Conservation (phyloP, 2,888 invertebrate species). For the Diplazon laetatorius region DNA sequence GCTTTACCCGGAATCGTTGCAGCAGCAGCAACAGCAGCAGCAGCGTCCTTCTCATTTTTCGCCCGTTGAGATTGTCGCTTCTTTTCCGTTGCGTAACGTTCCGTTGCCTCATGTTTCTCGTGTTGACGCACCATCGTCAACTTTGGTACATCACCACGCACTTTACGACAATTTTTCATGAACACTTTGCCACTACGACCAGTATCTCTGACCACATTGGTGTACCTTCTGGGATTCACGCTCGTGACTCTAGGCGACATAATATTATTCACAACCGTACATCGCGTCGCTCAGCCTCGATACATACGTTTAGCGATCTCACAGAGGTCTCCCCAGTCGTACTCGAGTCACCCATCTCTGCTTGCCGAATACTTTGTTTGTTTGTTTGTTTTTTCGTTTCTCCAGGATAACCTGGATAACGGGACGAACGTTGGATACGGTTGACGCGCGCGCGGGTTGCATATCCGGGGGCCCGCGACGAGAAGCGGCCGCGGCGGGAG, state of each 20-base stretch:
- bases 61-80: slow-evolving; percentile 54
- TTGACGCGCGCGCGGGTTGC: slow-evolving; percentile 61
- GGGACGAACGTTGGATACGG: slow-evolving; percentile 50
- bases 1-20: slow-evolving; percentile 56
- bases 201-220: slow-evolving; percentile 24
- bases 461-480: slow-evolving; percentile 84
- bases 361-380: slow-evolving; percentile 34
- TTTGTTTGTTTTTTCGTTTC: too few species aligned
- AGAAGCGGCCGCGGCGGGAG: slow-evolving; percentile 84
- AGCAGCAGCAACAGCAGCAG: slow-evolving; percentile 44
- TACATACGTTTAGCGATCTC: slow-evolving; percentile 26
- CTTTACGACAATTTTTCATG: slow-evolving; percentile 66
- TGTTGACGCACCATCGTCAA: slow-evolving; percentile 59
- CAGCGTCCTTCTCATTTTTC: slow-evolving; percentile 57
- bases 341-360: slow-evolving; percentile 3
- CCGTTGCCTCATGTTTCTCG: slow-evolving; percentile 52
- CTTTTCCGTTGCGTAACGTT: slow-evolving; percentile 51
- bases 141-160: slow-evolving; percentile 56
- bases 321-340: background rate
- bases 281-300: slow-evolving; percentile 38
- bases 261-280: slow-evolving; percentile 40
- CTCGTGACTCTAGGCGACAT: slow-evolving; percentile 58
- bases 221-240: slow-evolving; percentile 53
- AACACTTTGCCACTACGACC: slow-evolving; percentile 65
- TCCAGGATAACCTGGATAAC: slow-evolving; percentile 47